Evolutionary conservation across 2,113 vertebrate genomes (phyloP).

Genomic region (Psettodes erumei): DNA sequence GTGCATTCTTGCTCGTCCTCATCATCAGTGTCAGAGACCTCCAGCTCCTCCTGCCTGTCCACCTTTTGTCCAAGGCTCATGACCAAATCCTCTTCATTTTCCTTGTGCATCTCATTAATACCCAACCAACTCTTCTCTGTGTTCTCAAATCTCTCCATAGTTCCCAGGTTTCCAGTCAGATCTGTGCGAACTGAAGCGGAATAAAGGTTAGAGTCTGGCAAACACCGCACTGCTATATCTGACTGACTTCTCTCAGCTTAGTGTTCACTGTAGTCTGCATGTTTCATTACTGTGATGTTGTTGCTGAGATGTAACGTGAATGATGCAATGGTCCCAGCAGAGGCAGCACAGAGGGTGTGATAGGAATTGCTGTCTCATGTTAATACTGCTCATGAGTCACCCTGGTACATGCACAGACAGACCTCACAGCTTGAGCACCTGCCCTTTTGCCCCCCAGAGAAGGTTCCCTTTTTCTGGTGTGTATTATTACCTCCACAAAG

Average conservation of each 20-base stretch:
- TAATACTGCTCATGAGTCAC: neutral
- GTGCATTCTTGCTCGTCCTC: constrained; percentile 45
- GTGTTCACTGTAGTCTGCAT: neutral
- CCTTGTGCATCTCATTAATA: constrained; percentile 32
- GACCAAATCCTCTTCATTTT: constrained; percentile 4
- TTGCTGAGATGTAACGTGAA: constrained; percentile 32
- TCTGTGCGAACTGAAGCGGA: constrained; percentile 7
- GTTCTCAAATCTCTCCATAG: constrained; percentile 50
- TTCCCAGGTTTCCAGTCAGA: neutral
- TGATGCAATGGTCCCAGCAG: constrained; percentile 27
- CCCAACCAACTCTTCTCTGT: neutral
- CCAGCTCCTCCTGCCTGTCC: constrained; percentile 37
- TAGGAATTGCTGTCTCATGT: constrained; percentile 8
- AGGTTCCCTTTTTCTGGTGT: too few species aligned
- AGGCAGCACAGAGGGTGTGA: constrained; percentile 10
- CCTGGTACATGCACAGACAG: too few species aligned
- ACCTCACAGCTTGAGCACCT: too few species aligned
- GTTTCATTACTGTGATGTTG: constrained; percentile 25
- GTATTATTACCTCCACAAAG: too few species aligned
- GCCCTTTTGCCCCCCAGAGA: too few species aligned
- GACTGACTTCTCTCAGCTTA: neutral
- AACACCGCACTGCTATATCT: neutral
- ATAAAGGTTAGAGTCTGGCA: neutral
- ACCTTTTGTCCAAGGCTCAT: constrained; percentile 26
- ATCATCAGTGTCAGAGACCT: constrained; percentile 36